Percentiles rank a stretch among this genome's conserved stretches.
These are phyloP conservation scores for Danio albolineatus DNA, from an alignment of 2,797 vertebrate species.

Conservation along the genomic window DNA sequence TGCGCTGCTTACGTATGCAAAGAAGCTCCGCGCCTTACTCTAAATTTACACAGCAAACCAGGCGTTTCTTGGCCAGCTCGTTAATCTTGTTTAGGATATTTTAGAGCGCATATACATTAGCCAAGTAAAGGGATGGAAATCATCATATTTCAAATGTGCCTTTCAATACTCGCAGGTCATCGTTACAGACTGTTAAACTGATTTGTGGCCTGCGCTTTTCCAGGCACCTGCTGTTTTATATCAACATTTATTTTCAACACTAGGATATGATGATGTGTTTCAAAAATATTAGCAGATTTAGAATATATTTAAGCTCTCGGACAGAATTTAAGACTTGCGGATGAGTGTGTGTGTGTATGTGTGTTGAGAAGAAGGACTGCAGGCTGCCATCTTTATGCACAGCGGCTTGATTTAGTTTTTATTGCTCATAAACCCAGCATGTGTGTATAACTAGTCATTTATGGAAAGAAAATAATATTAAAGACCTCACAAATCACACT, in stretches of 20 bases:
- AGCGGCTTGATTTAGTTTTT: background rate
- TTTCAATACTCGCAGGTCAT: slow-evolving; percentile 55
- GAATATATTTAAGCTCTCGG: background rate
- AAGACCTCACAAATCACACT: background rate
- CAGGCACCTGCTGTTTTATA: slow-evolving; percentile 14
- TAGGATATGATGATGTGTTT: slow-evolving; percentile 15
- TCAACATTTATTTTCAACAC: slow-evolving; percentile 30
- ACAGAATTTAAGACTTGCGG: background rate
- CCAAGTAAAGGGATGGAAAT: slow-evolving; percentile 41
- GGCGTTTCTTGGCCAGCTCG: background rate
- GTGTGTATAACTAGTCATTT: background rate
- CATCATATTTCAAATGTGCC: slow-evolving; percentile 56
- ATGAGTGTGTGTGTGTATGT: background rate
- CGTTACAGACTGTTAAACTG: slow-evolving; percentile 54
- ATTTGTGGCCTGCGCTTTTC: slow-evolving; percentile 44
- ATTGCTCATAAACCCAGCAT: slow-evolving; percentile 1
- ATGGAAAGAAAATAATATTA: background rate
- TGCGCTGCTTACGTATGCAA: slow-evolving; percentile 1
- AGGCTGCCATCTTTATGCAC: background rate
- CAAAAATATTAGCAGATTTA: slow-evolving; percentile 19
- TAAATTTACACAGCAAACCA: slow-evolving; percentile 6
- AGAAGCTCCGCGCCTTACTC: background rate
- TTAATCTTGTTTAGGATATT: slow-evolving; percentile 28
- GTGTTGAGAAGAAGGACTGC: background rate
- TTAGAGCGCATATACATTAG: slow-evolving; percentile 45